Evolutionary conservation across 2,888 invertebrate species (phyloP).

Genomic region (Meloe dianella): DNA sequence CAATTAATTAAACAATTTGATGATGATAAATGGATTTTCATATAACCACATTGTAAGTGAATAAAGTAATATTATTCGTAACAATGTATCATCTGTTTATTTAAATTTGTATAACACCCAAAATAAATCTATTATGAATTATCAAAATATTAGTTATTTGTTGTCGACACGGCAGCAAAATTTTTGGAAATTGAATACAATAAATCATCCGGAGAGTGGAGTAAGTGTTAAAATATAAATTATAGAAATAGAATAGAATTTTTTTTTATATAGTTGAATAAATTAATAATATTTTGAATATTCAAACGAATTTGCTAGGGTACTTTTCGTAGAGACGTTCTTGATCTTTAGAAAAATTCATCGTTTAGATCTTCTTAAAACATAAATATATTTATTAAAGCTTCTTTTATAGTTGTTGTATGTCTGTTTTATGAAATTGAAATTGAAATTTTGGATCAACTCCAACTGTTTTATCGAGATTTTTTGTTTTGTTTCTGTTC

Average conservation of each 20-base stretch:
- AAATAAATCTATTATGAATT: constrained; percentile 24
- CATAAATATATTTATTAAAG: not conserved
- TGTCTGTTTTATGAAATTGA: constrained; percentile 15
- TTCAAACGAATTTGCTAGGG: not conserved
- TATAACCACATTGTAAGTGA: not conserved
- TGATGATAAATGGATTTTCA: constrained; percentile 14
- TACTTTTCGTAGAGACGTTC: not conserved
- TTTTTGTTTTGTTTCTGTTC: not conserved
- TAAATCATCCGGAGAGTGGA: constrained; percentile 42
- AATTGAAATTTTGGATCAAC: constrained; percentile 15
- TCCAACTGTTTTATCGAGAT: not conserved
- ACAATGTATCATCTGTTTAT: too few relatives aligned
- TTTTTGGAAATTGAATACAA: constrained; percentile 24
- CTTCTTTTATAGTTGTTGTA: constrained; percentile 5
- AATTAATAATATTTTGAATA: not conserved
- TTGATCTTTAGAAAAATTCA: not conserved
- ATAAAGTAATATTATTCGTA: not conserved
- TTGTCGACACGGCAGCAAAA: constrained; percentile 12
- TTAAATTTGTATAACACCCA: too few relatives aligned
- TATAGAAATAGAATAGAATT: not conserved
- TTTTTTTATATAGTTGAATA: too few relatives aligned
- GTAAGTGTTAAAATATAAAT: constrained; percentile 36
- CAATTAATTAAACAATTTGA: constrained; percentile 13
- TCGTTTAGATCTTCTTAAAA: constrained; percentile 14
- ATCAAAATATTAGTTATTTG: constrained; percentile 23